These are phyloP conservation scores for Haplochromis vanheusdeni DNA, from an alignment of 2,113 vertebrate species.

Conservation along the genomic window DNA sequence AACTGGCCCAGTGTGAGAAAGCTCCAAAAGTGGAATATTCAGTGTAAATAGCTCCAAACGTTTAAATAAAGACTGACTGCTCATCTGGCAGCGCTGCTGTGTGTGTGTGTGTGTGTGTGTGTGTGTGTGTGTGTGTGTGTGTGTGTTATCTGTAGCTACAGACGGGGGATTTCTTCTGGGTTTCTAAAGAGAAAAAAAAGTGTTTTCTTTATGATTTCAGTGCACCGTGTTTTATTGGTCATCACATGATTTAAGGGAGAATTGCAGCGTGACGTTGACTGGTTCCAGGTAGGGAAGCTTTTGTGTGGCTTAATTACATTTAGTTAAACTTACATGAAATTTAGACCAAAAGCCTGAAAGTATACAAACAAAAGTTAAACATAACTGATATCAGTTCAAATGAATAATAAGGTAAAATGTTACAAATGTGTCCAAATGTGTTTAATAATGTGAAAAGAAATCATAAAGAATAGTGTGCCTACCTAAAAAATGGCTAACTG, in stretches of 20 bases:
- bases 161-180: background rate
- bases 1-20: background rate
- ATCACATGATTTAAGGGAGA: background rate
- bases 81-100: background rate
- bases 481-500: background rate
- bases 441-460: background rate
- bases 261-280: background rate
- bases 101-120: background rate
- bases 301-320: background rate
- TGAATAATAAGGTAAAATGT: background rate
- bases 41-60: accelerated
- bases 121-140: background rate
- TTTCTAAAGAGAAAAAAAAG: background rate
- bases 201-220: background rate
- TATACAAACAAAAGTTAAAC: background rate
- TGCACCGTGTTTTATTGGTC: background rate
- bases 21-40: background rate
- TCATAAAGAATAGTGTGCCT: background rate
- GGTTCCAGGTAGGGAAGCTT: background rate
- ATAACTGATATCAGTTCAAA: background rate
- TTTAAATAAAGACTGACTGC: background rate
- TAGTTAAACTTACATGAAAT: background rate
- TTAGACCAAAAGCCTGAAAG: background rate
- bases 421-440: background rate
- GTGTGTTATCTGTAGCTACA: background rate